phyloP scores from a whole-genome alignment of 2,797 vertebrate species.

The Salmo trutta region DNA sequence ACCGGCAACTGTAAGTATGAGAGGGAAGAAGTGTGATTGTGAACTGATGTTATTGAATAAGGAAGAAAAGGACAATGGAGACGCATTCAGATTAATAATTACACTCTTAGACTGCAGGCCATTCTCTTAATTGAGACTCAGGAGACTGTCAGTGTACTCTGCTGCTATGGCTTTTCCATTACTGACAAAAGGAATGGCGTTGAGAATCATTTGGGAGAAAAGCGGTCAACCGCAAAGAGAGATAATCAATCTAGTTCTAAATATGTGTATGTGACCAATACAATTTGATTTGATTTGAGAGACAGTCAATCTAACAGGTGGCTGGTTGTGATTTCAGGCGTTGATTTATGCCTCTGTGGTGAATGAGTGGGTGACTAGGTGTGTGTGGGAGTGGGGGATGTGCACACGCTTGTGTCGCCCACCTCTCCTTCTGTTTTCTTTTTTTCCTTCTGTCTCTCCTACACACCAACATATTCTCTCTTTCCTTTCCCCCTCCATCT shows the following conservation, averaged over 20 bases:
- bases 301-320: no score
- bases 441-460: no score
- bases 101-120: neutral
- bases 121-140: neutral
- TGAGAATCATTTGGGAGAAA: neutral
- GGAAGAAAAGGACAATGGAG: neutral
- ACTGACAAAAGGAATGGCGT: neutral
- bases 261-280: no score
- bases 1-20: neutral
- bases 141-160: neutral
- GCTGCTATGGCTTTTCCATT: neutral
- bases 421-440: no score
- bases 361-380: neutral
- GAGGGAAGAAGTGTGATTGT: conserved; percentile 18
- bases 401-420: neutral
- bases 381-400: no score
- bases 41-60: conserved; percentile 10
- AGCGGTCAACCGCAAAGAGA: neutral
- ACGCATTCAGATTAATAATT: conserved; percentile 19
- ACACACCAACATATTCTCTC: conserved; percentile 8
- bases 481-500: conserved; percentile 2
- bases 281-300: no score
- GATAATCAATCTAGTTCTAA: no score
- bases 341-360: neutral
- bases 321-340: neutral